Conservation (phyloP, 1,140 invertebrate species). For the Drosophila varians region DNA sequence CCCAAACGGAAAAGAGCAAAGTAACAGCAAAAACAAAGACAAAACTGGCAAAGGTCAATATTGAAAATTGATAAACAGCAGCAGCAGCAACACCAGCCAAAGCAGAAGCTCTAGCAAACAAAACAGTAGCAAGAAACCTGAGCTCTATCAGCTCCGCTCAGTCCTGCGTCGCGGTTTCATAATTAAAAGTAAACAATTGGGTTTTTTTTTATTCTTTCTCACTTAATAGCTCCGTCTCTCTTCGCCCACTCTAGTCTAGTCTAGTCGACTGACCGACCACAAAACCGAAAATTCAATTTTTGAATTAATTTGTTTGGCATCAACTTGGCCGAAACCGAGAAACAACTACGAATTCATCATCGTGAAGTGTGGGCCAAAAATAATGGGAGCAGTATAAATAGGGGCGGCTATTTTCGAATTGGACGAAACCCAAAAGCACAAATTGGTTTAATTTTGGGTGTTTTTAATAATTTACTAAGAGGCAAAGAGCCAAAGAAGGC, state of each 20-base stretch:
- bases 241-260: not conserved
- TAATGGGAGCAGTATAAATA: slow-evolving; percentile 60
- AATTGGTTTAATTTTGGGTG: slow-evolving; percentile 13
- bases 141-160: slow-evolving; percentile 49
- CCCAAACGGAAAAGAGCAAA: slow-evolving; percentile 43
- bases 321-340: slow-evolving; percentile 36
- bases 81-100: slow-evolving; percentile 13
- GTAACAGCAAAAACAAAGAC: slow-evolving; percentile 47
- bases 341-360: slow-evolving; percentile 38
- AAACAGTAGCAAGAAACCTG: slow-evolving; percentile 36
- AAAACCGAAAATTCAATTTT: slow-evolving; percentile 63
- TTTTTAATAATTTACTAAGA: slow-evolving; percentile 12
- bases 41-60: slow-evolving; percentile 74
- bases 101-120: slow-evolving; percentile 19
- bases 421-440: slow-evolving; percentile 21
- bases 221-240: too few species aligned
- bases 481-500: not conserved
- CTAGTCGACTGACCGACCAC: slow-evolving; percentile 15
- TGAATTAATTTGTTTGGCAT: slow-evolving; percentile 54
- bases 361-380: slow-evolving; percentile 22
- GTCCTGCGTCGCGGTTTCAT: slow-evolving; percentile 63
- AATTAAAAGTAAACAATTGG: slow-evolving; percentile 75
- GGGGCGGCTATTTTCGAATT: slow-evolving; percentile 56
- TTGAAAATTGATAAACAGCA: slow-evolving; percentile 80
- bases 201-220: slow-evolving; percentile 25